Evolutionary conservation across 2,888 invertebrate species (phyloP).

Genomic region (Lysandra coridon): DNA sequence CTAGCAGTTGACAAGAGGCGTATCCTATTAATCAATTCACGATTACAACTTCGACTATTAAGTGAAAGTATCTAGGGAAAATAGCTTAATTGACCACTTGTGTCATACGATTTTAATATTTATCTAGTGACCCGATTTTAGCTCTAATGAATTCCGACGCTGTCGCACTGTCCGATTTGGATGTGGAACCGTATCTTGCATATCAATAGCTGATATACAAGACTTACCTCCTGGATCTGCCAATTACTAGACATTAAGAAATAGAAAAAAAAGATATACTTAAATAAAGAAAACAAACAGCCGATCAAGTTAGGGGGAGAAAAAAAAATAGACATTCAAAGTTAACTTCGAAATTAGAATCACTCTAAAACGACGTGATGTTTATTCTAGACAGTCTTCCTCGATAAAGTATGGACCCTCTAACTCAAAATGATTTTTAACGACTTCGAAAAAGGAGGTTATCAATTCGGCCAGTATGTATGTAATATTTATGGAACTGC

Average conservation of each 20-base stretch:
- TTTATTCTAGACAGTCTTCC: no score
- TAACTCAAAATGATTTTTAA: no score
- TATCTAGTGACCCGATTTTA: constrained; percentile 63
- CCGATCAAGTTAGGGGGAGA: no score
- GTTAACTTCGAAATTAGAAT: no score
- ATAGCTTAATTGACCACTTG: constrained; percentile 4
- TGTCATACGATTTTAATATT: constrained; percentile 45
- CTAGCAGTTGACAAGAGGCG: not conserved
- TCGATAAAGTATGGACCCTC: no score
- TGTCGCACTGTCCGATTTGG: constrained; percentile 53
- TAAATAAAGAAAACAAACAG: no score
- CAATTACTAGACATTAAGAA: not conserved
- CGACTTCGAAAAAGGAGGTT: no score
- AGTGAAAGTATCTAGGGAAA: constrained; percentile 28
- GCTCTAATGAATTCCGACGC: constrained; percentile 13
- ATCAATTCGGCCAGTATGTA: no score
- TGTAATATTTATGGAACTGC: no score
- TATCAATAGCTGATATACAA: constrained; percentile 36
- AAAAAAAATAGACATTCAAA: no score
- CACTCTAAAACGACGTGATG: no score
- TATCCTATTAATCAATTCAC: not conserved
- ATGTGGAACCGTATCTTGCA: constrained; percentile 37
- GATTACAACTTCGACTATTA: not conserved
- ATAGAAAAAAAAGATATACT: no score
- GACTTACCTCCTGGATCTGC: constrained; percentile 7